Base-by-base conservation (phyloP, 2,888 invertebrate genomes). In the Plusia festucae region DNA sequence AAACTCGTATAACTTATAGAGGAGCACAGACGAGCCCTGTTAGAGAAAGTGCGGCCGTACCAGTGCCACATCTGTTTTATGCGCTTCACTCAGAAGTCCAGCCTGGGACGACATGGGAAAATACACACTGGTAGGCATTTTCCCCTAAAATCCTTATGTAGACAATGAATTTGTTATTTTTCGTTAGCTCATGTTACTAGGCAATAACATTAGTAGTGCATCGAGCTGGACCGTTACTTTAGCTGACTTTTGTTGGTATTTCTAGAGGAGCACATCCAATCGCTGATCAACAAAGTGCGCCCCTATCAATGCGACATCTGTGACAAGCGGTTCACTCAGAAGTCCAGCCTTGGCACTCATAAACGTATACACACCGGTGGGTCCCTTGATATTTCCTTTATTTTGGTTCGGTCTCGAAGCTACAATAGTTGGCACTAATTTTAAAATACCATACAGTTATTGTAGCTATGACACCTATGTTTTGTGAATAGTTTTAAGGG, bases 331-430 rank as follows among this genome's bases (percentile, higher is more conserved):
- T 97, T 97, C 94, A 97, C 97, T 81, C 97, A 97, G 95, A 97
- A 97, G 94, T 97, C 97, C 90, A 97, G 97, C 93, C 95, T 97
- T 84, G 97, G 97, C 93, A 97, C 97, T 86, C 97, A 97, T 95
- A 97, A 97, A 91, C 96, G 97, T 88, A 97, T 97, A 85, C 97
- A 97, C 91, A 97, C 97, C 83, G 95, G 95, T 95, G 97, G 95
- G 95, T 95, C 94, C 93, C 93, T 91, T 92, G 91, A 92, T 88
- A 92, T 92, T 91, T 87, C 88, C 86, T 92, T 91, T 90, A 88
- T 91, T 90, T 91, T 87, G 86, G 84, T 87, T 87, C 86, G 94
- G 94, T 93, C 79, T 94, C 94, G 81, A 84, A 94, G 94, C 91
- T 94, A 93, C 94, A 94, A 92, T 81, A 78, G 70, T 75, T 70